Evolutionary conservation across 2,888 invertebrate species (phyloP), one percentile per base, ranked within the genome.

Genomic region (Ichneumon xanthorius): DNA sequence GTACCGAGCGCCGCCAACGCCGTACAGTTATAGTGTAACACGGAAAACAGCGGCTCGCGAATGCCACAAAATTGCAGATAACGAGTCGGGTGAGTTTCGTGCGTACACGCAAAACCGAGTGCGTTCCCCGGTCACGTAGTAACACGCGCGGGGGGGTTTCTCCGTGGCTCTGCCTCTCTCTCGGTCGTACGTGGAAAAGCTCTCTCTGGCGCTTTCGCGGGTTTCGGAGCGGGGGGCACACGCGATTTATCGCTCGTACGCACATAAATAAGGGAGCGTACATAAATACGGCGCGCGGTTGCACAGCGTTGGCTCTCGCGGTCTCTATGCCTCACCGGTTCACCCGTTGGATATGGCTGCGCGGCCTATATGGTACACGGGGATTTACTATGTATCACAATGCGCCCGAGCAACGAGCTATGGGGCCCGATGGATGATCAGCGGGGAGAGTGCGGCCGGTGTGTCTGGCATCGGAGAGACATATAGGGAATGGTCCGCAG

Each of bases 201-300:
- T 84, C 82, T 76, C 80, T 58, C 37, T 22, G 80, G 80, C 70
- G 65, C 45, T 84, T 80, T 75, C 72, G 75, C 65, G 71, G 58
- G 26, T 11, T 40, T n/a, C 37, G 26, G 14, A 40, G 2, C 26
- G 40, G 48, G 70, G 40, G 26, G 70, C 19, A 73, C 85, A 82
- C 75, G 87, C 86, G 83, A 89, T 89, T 88, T 89, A 89, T 89
- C 86, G 88, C 80, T 80, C 81, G 81, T 86, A 85, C 84, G 85
- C 87, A 79, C 85, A 89, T 89, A 89, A 88, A 89, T 88, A 88
- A 89, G 88, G 87, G 86, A 88, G 84, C 85, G 87, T 83, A 85
- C 87, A 88, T 88, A 89, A 87, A 89, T 88, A 88, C 87, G 82
- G 83, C 86, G 83, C 86, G 84, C 61, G 82, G 83, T 79, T 71